phyloP scores from a whole-genome alignment of 2,888 invertebrate genomes.

The Julus scandinavius region DNA sequence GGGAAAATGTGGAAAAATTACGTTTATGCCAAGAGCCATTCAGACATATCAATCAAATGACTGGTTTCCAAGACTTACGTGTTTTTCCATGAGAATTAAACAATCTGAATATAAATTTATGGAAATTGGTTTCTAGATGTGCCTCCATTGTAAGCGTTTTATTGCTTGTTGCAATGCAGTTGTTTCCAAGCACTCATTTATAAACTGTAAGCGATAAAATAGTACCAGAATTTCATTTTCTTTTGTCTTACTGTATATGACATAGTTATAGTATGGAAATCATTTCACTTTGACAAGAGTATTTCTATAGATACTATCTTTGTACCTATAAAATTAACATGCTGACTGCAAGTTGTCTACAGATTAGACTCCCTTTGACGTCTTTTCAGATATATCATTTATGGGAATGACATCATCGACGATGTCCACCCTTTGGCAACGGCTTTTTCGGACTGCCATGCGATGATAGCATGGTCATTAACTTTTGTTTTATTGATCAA shows the following conservation, averaged over 20 bases:
- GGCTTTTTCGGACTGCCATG: not conserved
- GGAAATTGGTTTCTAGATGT: not conserved
- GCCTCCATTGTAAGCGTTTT: not conserved
- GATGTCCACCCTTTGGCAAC: conserved; percentile 11
- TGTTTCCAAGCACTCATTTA: not conserved
- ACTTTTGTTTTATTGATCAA: not conserved
- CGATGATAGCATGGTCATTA: not conserved
- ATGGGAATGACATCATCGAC: not conserved
- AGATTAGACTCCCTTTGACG: not conserved
- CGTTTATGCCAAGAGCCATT: too few relatives aligned
- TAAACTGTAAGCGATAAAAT: not conserved
- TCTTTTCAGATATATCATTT: not conserved
- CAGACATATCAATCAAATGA: too few relatives aligned
- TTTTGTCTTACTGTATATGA: not conserved
- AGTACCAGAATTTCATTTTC: not conserved
- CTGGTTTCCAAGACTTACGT: too few relatives aligned
- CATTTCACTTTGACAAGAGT: not conserved
- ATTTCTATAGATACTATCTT: not conserved
- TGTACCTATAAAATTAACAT: not conserved
- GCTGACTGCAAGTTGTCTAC: not conserved
- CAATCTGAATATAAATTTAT: not conserved
- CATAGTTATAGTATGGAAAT: not conserved
- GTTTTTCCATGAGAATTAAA: too few relatives aligned
- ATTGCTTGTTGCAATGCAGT: not conserved
- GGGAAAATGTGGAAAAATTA: too few relatives aligned